Percentiles rank a stretch among this genome's conserved stretches.
Evolutionary conservation across 1,140 invertebrate species (phyloP).

Genomic region (Heliconius eleuchia): DNA sequence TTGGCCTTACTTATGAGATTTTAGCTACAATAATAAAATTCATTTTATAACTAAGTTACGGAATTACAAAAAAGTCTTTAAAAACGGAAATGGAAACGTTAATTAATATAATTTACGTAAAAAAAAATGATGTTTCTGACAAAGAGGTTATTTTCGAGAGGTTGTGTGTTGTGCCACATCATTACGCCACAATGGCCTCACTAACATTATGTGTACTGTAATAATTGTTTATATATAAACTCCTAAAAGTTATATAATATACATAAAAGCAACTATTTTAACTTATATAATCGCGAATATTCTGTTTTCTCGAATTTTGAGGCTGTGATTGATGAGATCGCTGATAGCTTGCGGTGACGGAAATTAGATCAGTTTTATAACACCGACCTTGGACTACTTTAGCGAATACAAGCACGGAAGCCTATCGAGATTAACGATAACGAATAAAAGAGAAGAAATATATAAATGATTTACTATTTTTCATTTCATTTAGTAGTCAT

Average conservation of each 20-base stretch:
- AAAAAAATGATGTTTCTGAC: no score
- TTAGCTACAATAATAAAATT: background rate
- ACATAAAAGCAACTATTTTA: background rate
- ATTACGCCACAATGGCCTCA: no score
- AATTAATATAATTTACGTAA: no score
- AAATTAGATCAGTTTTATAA: slow-evolving; percentile 26
- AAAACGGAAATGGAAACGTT: no score
- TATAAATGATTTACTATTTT: background rate
- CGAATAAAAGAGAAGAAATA: background rate
- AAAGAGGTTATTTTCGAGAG: no score
- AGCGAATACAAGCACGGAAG: background rate
- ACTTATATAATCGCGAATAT: slow-evolving; percentile 7
- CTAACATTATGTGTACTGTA: no score
- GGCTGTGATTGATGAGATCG: slow-evolving; percentile 22
- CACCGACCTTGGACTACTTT: slow-evolving; percentile 10
- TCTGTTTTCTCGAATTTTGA: slow-evolving; percentile 16
- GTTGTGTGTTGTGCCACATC: background rate
- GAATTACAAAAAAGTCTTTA: no score
- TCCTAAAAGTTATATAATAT: no score
- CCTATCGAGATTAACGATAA: background rate
- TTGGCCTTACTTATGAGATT: slow-evolving; percentile 25
- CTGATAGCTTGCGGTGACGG: slow-evolving; percentile 24
- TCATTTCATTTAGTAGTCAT: background rate
- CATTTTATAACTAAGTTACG: background rate
- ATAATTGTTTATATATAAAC: no score